These are phyloP conservation scores for Australoheros facetus DNA, from an alignment of 2,797 vertebrate species.

Conservation along the genomic window DNA sequence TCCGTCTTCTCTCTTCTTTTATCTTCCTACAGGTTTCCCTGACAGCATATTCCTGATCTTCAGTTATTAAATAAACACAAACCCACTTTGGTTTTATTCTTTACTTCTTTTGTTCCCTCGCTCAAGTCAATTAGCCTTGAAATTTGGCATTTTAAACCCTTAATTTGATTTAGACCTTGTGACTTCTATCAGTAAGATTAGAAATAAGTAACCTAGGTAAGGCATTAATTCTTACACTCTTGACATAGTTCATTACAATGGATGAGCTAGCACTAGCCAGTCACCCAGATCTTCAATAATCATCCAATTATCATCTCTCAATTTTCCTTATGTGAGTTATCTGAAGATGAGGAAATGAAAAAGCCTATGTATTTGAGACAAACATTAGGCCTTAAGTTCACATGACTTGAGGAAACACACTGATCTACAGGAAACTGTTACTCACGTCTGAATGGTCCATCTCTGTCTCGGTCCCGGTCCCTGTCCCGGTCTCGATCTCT, in stretches of 20 bases:
- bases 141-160: not conserved
- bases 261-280: not conserved
- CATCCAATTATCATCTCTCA: not conserved
- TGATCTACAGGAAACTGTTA: not conserved
- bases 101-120: no score
- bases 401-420: not conserved
- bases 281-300: not conserved
- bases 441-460: conserved; percentile 82
- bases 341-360: not conserved
- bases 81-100: no score
- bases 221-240: not conserved
- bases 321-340: not conserved
- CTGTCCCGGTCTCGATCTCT: conserved; percentile 18
- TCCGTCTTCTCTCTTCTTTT: not conserved
- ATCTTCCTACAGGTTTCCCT: not conserved
- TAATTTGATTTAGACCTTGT: not conserved
- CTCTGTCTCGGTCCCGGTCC: conserved; percentile 58
- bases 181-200: not conserved
- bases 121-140: not conserved
- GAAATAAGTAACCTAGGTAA: not conserved
- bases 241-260: not conserved
- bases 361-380: no score
- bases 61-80: not conserved
- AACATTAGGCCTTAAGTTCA: not conserved
- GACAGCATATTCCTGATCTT: not conserved